phyloP scores from a whole-genome alignment of 2,113 vertebrate genomes.

The Lethenteron camtschaticum region DNA sequence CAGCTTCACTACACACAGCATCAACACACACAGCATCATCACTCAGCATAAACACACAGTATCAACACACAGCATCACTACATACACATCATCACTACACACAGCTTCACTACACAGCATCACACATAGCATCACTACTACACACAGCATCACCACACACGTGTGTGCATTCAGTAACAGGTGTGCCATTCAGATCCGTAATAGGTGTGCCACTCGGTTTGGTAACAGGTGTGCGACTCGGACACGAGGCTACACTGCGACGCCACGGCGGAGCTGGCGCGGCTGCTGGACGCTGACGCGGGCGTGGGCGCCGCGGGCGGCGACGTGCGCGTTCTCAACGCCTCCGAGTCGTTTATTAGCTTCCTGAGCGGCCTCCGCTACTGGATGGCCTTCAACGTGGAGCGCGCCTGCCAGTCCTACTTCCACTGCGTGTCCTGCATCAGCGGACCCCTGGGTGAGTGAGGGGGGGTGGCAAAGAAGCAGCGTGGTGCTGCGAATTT shows the following conservation, averaged over 20 bases:
- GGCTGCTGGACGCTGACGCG: constrained; percentile 7
- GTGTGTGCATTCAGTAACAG: constrained; percentile 4
- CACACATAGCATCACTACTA: background rate
- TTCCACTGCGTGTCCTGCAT: constrained; percentile 9
- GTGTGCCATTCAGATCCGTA: background rate
- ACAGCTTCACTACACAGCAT: background rate
- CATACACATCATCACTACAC: background rate
- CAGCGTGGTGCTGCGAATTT: too few relatives aligned
- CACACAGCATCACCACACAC: background rate
- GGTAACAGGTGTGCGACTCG: constrained; percentile 7
- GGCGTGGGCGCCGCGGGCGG: constrained; percentile 6
- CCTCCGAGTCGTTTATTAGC: constrained; percentile 4
- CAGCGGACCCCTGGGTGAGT: constrained; percentile 8
- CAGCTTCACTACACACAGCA: background rate
- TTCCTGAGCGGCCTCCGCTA: constrained; percentile 8
- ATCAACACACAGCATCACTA: background rate
- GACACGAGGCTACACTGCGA: constrained; percentile 6
- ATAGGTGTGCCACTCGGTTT: background rate
- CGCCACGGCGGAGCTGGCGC: constrained; percentile 7
- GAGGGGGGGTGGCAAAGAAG: background rate
- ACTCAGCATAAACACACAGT: background rate
- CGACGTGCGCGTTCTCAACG: constrained; percentile 7
- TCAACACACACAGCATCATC: background rate
- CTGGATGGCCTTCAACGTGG: constrained; percentile 7
- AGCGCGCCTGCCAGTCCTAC: constrained; percentile 8